Base-by-base conservation (phyloP, 37 sponge, comb jelly and placozoan species). In the Dysidea cf. avara region DNA sequence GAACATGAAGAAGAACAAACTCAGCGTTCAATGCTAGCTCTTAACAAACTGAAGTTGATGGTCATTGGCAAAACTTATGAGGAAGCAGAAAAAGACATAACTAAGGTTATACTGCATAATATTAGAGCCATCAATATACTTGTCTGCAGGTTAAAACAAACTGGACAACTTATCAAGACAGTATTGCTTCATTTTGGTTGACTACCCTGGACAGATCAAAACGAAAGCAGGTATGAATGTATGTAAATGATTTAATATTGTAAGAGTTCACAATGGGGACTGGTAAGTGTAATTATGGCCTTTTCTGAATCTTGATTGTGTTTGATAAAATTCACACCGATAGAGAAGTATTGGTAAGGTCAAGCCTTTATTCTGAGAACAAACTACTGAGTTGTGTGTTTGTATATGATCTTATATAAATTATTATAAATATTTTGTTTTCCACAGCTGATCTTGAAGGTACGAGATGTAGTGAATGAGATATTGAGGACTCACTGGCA, bases 1-100 rank as follows among this genome's bases (percentile, higher is more conserved):
- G 75, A 81, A 64, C 72, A 55, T 12, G 91, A 91, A 68, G 91
- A 86, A 60, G 91, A 91, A 53, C 76, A 69, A 75, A 78, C 79
- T 24, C 87, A 91, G 75, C 67, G 83, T 33, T 70, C 68, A 22
- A 86, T 91, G 87, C 50, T 91, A 9, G 74, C 91, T n/a, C 75
- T 91, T 33, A 85, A 75, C 24, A 71, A 76, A 3, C 75, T 60
- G 52, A 58, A 55, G 20, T 72, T 70, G 7, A 62, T 33, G 26
- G 80, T 77, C 48, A 76, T 77, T 0, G 83, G 83, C 21, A 77
- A 67, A 40, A 11, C 3, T n/a, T 21, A 56, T 14, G 74, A 69
- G 26, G 91, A 86, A 16, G 74, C 75, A 0, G 46, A 48, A 7
- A 52, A 9, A 32, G 68, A 69, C 24, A 9, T 87, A 31, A 39